Conservation (phyloP, 2,888 invertebrate species). For the Meteorus cinctellus region DNA sequence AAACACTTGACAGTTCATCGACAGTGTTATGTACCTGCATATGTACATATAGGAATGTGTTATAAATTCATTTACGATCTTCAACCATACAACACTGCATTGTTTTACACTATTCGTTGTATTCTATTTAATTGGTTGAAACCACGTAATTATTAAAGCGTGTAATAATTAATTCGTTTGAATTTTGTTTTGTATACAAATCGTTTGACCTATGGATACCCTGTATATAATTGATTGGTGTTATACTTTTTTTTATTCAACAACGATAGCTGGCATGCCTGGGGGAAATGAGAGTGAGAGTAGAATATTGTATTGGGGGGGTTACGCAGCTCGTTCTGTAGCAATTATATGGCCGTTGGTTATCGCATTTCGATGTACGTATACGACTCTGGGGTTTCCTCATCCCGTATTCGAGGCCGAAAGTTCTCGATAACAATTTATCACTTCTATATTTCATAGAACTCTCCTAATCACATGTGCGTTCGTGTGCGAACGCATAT, state of each 20-base stretch:
- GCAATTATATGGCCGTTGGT: constrained; percentile 47
- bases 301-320: constrained; percentile 34
- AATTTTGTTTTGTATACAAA: constrained; percentile 61
- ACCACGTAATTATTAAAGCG: constrained; percentile 64
- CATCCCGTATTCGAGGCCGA: not conserved
- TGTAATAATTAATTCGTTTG: constrained; percentile 68
- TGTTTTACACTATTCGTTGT: not conserved
- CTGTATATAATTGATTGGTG: constrained; percentile 46
- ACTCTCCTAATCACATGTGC: not conserved
- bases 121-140: constrained; percentile 61
- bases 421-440: constrained; percentile 7
- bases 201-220: constrained; percentile 44
- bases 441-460: not conserved
- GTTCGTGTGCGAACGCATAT: not conserved
- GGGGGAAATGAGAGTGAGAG: constrained; percentile 27
- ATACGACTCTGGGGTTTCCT: constrained; percentile 29
- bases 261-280: constrained; percentile 46
- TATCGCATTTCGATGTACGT: constrained; percentile 45
- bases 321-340: constrained; percentile 35
- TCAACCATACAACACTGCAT: not conserved
- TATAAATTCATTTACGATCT: too few relatives aligned
- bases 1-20: constrained; percentile 32
- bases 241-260: constrained; percentile 57
- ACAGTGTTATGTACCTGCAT: not conserved
- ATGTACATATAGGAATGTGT: too few relatives aligned